Conservation (phyloP, 2,888 invertebrate species). For the Ophonus ardosiacus region DNA sequence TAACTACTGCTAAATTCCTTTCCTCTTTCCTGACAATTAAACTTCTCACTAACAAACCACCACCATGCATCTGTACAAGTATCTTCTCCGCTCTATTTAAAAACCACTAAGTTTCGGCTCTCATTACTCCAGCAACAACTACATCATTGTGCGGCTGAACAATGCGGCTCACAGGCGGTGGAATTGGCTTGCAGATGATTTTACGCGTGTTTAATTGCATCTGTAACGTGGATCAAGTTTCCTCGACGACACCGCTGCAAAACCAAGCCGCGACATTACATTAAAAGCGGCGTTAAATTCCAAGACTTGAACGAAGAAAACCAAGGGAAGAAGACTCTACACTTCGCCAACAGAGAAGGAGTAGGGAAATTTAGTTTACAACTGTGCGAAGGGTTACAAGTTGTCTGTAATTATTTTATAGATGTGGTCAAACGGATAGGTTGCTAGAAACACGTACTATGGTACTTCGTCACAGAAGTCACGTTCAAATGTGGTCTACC, state of each 20-base stretch:
- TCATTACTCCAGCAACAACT: slow-evolving; percentile 22
- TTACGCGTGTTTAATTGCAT: slow-evolving; percentile 62
- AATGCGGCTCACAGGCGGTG: slow-evolving; percentile 19
- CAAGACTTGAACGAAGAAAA: slow-evolving; percentile 29
- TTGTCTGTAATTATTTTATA: too few relatives aligned
- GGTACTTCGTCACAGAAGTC: too few relatives aligned
- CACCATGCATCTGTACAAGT: background rate
- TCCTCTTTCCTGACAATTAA: background rate
- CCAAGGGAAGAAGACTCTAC: background rate
- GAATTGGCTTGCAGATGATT: slow-evolving; percentile 59
- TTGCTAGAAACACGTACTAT: too few relatives aligned
- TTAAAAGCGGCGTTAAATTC: slow-evolving; percentile 62
- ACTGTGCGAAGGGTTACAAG: too few relatives aligned
- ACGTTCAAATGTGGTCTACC: too few relatives aligned
- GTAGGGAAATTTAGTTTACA: background rate
- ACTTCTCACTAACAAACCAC: background rate
- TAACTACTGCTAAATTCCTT: too few relatives aligned
- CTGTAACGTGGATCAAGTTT: slow-evolving; percentile 55
- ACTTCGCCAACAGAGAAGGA: background rate
- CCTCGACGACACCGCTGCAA: slow-evolving; percentile 27
- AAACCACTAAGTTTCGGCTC: slow-evolving; percentile 17
- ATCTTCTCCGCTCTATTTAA: background rate
- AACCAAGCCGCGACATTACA: slow-evolving; percentile 50
- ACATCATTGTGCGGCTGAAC: slow-evolving; percentile 31
- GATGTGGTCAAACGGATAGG: too few relatives aligned